A percentile compares a stretch with the other conserved stretches of the same genome.
phyloP scores from a whole-genome alignment of 2,113 vertebrate species.

The Passer domesticus region DNA sequence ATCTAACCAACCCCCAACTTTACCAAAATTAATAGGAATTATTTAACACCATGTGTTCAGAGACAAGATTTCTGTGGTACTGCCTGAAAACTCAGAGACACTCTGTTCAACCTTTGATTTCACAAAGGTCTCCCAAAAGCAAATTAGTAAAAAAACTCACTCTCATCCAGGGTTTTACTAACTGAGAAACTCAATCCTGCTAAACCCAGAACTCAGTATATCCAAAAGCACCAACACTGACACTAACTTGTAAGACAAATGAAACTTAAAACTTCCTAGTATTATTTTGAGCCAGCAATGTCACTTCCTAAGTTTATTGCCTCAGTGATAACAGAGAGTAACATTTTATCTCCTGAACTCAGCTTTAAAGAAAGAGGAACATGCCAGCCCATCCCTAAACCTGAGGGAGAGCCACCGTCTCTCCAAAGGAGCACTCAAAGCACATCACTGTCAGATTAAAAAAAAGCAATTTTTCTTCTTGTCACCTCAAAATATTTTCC shows the following conservation, averaged over 20 bases:
- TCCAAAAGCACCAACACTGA: neutral
- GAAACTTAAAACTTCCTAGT: neutral
- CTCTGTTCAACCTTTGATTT: neutral
- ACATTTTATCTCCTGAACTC: neutral
- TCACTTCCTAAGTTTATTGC: neutral
- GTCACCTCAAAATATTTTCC: neutral
- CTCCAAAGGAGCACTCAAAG: neutral
- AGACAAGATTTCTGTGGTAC: neutral
- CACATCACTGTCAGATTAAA: neutral
- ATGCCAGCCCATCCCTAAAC: accelerated
- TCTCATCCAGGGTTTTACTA: neutral
- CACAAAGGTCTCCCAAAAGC: neutral
- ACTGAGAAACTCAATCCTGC: neutral
- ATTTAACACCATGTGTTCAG: neutral
- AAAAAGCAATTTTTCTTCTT: neutral
- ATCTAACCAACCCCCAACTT: neutral
- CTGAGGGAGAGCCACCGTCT: neutral
- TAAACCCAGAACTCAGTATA: neutral
- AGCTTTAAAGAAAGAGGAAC: neutral
- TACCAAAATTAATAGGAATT: neutral
- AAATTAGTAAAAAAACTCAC: neutral
- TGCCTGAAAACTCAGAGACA: neutral
- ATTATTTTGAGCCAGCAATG: neutral
- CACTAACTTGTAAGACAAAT: neutral
- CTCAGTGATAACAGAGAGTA: neutral